Evolutionary conservation across 92 coral and sea anemone genomes (phyloP).

Genomic region (Palythoa caribaeorum): DNA sequence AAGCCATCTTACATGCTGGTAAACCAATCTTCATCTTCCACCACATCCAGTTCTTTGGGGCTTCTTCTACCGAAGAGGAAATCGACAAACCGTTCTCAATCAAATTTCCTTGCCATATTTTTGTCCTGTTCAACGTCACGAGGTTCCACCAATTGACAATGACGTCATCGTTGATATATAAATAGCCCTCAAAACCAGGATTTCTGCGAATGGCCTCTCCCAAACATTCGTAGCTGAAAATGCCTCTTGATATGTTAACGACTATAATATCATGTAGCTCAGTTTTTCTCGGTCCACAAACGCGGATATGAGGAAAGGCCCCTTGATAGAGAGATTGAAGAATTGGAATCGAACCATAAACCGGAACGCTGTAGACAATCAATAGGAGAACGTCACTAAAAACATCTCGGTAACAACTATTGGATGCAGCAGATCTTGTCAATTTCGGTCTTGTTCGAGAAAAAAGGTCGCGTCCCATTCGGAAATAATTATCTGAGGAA

Average conservation of each 20-base stretch:
- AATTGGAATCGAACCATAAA: constrained; percentile 71
- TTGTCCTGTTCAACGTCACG: constrained; percentile 61
- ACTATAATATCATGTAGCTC: constrained; percentile 37
- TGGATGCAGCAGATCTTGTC: neutral
- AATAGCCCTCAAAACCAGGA: constrained; percentile 85
- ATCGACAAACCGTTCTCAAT: constrained; percentile 56
- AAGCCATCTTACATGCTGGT: neutral
- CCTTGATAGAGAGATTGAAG: constrained; percentile 69
- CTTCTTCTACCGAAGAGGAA: constrained; percentile 73
- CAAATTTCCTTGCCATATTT: constrained; percentile 69
- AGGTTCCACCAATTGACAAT: constrained; percentile 83
- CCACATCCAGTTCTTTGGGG: constrained; percentile 6
- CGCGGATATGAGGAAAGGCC: constrained; percentile 69
- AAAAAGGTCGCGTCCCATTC: no score
- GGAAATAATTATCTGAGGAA: no score
- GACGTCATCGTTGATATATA: constrained; percentile 83
- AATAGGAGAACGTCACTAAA: constrained; percentile 74
- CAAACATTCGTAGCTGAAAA: constrained; percentile 80
- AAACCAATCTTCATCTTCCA: constrained; percentile 57
- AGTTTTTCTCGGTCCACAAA: constrained; percentile 72
- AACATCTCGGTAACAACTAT: constrained; percentile 69
- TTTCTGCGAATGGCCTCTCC: constrained; percentile 79
- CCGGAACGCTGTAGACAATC: constrained; percentile 71
- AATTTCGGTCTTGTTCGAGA: no score
- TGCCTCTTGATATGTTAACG: constrained; percentile 69